These are phyloP conservation scores for Prionailurus bengalensis DNA, from an alignment of 2,113 vertebrate genomes.

Conservation along the genomic window DNA sequence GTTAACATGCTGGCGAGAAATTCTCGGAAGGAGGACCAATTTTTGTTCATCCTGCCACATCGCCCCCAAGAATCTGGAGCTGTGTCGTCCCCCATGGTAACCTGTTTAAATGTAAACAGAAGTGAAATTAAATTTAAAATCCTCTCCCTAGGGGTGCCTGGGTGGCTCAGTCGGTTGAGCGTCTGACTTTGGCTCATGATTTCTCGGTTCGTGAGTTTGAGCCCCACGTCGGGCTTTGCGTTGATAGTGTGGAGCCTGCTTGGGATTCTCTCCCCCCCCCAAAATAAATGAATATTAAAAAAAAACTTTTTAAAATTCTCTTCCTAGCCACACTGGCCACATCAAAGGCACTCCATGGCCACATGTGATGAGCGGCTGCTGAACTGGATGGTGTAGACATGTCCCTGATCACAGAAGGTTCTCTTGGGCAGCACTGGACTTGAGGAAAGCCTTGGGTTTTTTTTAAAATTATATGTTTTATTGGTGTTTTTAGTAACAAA, in stretches of 20 bases:
- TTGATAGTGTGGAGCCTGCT: no score
- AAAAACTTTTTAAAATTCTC: no score
- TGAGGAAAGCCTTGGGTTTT: neutral
- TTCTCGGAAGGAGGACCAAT: neutral
- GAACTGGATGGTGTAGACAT: fast-evolving
- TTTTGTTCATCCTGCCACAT: fast-evolving
- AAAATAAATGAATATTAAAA: no score
- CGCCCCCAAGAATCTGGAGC: neutral
- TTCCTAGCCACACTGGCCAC: neutral
- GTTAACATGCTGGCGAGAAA: neutral
- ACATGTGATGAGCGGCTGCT: fast-evolving
- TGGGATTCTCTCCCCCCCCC: no score
- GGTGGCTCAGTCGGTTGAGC: no score
- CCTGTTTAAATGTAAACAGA: neutral
- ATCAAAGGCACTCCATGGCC: neutral
- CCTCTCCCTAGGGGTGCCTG: neutral
- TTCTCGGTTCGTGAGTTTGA: no score
- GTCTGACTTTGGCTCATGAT: no score
- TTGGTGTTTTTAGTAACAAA: neutral
- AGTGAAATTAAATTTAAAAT: neutral
- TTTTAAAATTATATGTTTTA: neutral
- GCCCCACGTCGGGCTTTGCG: no score
- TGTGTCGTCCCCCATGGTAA: neutral
- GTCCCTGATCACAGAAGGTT: neutral
- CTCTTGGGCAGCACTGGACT: neutral